Percentiles rank a stretch among this genome's conserved stretches.
phyloP scores from a whole-genome alignment of 2,113 vertebrate species.

The Alethe castanea region DNA sequence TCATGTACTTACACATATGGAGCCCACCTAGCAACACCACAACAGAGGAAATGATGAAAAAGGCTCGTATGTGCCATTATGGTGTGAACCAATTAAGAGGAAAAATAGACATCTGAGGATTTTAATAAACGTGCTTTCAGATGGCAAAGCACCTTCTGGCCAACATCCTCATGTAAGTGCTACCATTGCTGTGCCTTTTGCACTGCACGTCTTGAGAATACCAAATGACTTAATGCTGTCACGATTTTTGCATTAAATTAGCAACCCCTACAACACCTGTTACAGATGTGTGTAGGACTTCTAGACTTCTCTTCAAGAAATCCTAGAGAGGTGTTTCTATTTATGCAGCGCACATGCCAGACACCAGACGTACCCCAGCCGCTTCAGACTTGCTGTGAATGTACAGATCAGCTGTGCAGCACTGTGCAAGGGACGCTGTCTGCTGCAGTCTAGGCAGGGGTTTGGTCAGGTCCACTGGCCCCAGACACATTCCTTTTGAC shows the following conservation, averaged over 20 bases:
- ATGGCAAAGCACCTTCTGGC: neutral
- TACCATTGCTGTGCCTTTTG: neutral
- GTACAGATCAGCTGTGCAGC: neutral
- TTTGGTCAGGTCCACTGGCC: neutral
- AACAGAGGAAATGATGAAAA: neutral
- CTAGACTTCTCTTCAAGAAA: neutral
- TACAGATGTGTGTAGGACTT: neutral
- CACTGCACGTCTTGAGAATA: neutral
- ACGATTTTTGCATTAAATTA: neutral
- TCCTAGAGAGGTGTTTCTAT: neutral
- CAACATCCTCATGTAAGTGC: neutral
- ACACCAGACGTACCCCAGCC: neutral
- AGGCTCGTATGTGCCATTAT: neutral
- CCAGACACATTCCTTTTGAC: neutral
- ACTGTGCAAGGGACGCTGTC: accelerated
- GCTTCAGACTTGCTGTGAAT: neutral
- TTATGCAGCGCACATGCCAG: neutral
- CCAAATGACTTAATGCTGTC: neutral
- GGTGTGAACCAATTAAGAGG: neutral
- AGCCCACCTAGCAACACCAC: neutral
- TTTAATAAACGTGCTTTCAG: neutral
- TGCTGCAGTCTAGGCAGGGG: neutral
- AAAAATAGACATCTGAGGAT: neutral
- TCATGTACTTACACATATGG: accelerated
- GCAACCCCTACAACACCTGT: neutral